A percentile compares a stretch with the other conserved stretches of the same genome.
phyloP scores from a whole-genome alignment of 2,888 invertebrate species.

The Cerastis rubricosa region DNA sequence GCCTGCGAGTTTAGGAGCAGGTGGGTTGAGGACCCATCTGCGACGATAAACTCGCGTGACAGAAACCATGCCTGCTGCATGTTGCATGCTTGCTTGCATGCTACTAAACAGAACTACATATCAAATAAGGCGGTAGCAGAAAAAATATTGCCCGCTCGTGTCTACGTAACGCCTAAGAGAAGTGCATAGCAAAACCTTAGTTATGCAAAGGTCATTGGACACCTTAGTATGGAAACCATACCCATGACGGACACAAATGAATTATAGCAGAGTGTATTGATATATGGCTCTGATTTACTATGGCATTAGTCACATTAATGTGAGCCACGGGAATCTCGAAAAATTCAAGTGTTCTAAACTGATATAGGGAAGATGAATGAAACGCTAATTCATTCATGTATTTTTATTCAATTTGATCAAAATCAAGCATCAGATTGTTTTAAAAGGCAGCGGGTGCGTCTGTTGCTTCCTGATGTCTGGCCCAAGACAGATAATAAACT shows the following conservation, averaged over 20 bases:
- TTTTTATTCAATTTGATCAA: background rate
- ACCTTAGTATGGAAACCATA: constrained; percentile 1
- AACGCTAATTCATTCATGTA: background rate
- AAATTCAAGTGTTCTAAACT: background rate
- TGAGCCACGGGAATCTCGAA: background rate
- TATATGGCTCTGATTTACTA: background rate
- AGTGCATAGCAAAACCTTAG: too few relatives aligned
- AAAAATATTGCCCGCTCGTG: too few relatives aligned
- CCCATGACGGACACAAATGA: background rate
- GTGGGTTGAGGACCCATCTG: too few relatives aligned
- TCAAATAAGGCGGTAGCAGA: too few relatives aligned
- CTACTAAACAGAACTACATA: too few relatives aligned
- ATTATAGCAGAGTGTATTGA: background rate
- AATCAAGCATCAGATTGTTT: background rate
- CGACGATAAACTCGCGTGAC: too few relatives aligned
- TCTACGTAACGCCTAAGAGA: too few relatives aligned
- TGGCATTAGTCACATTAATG: background rate
- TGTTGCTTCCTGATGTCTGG: background rate
- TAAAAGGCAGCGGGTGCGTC: background rate
- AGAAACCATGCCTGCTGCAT: too few relatives aligned
- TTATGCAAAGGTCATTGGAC: constrained; percentile 1
- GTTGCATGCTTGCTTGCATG: too few relatives aligned
- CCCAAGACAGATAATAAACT: background rate
- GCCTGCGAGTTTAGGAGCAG: too few relatives aligned
- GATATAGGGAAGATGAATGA: background rate